phyloP scores from a whole-genome alignment of 1,140 invertebrate species.

The Pseudomyrmex dendroicus region DNA sequence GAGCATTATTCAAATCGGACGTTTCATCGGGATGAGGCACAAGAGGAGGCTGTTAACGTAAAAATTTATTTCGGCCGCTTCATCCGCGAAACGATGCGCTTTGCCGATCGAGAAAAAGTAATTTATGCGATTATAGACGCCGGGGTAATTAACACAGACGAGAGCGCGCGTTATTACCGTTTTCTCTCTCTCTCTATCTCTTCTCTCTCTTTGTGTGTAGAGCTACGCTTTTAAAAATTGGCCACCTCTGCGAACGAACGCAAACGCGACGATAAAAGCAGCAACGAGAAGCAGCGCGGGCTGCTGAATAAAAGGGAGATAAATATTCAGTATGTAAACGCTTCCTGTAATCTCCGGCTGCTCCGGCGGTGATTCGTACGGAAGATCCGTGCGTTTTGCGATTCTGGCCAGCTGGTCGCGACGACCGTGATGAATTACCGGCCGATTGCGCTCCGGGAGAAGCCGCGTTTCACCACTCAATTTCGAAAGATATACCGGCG shows the following conservation, averaged over 20 bases:
- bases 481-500: constrained; percentile 58
- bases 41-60: constrained; percentile 3
- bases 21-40: not conserved
- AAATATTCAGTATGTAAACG: constrained; percentile 52
- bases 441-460: constrained; percentile 31
- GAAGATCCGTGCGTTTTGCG: constrained; percentile 30
- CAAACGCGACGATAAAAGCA: constrained; percentile 7
- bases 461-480: constrained; percentile 49
- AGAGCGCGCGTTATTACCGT: constrained; percentile 15
- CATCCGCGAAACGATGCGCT: not conserved
- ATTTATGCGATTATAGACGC: constrained; percentile 29
- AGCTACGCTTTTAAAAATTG: constrained; percentile 5
- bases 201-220: too few species aligned
- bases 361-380: constrained; percentile 24
- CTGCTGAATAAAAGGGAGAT: not conserved
- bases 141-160: constrained; percentile 30
- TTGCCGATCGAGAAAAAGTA: constrained; percentile 7
- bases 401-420: constrained; percentile 45
- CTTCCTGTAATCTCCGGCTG: constrained; percentile 1
- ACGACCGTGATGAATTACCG: constrained; percentile 51
- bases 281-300: not conserved
- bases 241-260: not conserved
- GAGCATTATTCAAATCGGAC: constrained; percentile 48
- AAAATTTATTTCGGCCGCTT: constrained; percentile 42
- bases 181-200: not conserved